phyloP scores from a whole-genome alignment of 2,888 invertebrate species.

The Eilema caniola region DNA sequence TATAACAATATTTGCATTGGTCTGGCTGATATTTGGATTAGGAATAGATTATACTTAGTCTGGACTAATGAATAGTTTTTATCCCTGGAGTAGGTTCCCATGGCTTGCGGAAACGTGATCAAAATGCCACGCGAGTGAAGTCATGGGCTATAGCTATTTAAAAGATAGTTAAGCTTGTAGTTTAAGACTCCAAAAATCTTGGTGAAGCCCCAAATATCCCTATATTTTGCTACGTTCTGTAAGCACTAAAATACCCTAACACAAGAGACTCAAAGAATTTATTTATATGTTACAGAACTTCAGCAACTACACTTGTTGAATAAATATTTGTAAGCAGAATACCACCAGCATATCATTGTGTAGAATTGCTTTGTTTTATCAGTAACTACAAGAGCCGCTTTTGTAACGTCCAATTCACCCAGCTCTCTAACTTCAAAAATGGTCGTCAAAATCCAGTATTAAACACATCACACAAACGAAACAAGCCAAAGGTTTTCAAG shows the following conservation, averaged over 20 bases:
- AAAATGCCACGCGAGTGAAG: too few relatives aligned
- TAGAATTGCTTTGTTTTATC: slow-evolving; percentile 18
- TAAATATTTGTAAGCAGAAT: neutral
- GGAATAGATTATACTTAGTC: too few relatives aligned
- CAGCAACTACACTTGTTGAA: slow-evolving; percentile 1
- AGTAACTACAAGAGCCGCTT: slow-evolving; percentile 14
- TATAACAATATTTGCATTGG: neutral
- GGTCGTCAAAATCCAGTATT: slow-evolving; percentile 40
- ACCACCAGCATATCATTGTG: neutral
- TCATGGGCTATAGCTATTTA: too few relatives aligned
- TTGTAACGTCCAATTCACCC: slow-evolving; percentile 14
- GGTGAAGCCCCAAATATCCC: too few relatives aligned
- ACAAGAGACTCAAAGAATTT: neutral
- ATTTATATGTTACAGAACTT: neutral
- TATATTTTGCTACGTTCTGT: neutral
- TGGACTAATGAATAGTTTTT: too few relatives aligned
- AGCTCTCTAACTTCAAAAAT: slow-evolving; percentile 23
- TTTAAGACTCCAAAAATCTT: too few relatives aligned
- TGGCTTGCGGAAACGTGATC: too few relatives aligned
- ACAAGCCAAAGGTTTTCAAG: slow-evolving; percentile 50
- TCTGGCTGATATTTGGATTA: too few relatives aligned
- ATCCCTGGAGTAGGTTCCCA: too few relatives aligned
- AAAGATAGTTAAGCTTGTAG: too few relatives aligned
- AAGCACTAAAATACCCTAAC: neutral
- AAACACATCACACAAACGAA: slow-evolving; percentile 47